Evolutionary conservation across 2,113 vertebrate species (phyloP).

Genomic region (Vicugna pacos): DNA sequence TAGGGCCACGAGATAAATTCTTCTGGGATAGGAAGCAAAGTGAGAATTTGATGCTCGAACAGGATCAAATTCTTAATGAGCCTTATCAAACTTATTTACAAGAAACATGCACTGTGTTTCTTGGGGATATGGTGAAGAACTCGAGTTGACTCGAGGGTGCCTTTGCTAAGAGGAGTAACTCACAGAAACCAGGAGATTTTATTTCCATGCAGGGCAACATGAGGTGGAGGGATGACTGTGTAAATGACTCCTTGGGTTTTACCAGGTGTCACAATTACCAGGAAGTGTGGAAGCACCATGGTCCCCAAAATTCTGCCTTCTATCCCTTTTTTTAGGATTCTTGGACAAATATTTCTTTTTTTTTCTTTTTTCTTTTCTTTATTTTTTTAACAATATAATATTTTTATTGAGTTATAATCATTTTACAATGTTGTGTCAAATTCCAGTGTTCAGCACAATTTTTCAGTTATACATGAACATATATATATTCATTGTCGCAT

Average conservation of each 20-base stretch:
- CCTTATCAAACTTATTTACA: constrained; percentile 72
- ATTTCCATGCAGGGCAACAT: neutral
- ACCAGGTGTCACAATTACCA: neutral
- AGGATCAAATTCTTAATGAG: constrained; percentile 74
- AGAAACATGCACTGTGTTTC: constrained; percentile 51
- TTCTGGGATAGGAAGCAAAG: constrained; percentile 56
- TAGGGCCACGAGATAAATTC: neutral
- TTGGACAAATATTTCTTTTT: neutral
- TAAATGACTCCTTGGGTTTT: neutral
- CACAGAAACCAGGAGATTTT: neutral
- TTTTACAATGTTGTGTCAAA: too few species aligned
- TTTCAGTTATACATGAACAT: too few species aligned
- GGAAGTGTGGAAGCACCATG: neutral
- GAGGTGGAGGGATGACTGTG: neutral
- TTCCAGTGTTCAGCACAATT: too few species aligned
- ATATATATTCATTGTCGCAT: too few species aligned
- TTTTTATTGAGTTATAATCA: too few species aligned
- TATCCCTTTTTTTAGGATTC: neutral
- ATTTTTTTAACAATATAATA: too few species aligned
- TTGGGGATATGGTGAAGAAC: constrained; percentile 52
- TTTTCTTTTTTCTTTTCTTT: too few species aligned
- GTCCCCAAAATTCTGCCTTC: neutral
- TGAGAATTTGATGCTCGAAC: constrained; percentile 67
- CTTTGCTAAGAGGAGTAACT: neutral
- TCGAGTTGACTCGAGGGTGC: constrained; percentile 23